phyloP scores from a whole-genome alignment of 2,888 invertebrate genomes.

The Mesochorus sp. region DNA sequence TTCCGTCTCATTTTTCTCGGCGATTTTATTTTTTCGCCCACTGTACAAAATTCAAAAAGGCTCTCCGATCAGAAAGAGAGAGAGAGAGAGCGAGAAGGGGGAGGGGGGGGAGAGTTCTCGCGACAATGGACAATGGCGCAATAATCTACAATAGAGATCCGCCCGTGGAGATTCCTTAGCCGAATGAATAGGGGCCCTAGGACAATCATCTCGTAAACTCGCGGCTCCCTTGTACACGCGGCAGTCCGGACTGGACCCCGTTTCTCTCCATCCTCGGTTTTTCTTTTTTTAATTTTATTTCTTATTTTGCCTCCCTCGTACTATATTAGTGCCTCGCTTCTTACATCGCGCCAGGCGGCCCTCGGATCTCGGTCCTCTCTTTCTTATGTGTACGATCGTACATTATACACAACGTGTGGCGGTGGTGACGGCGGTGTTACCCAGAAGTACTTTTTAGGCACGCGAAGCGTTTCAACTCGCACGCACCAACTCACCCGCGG shows the following conservation, averaged over 20 bases:
- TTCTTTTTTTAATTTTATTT: constrained; percentile 62
- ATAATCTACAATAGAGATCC: constrained; percentile 78
- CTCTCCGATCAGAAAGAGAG: constrained; percentile 35
- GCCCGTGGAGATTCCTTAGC: constrained; percentile 72
- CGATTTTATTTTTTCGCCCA: not conserved
- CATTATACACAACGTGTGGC: constrained; percentile 12
- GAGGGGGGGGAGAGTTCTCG: no score
- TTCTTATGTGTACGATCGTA: constrained; percentile 17
- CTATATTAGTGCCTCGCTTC: constrained; percentile 34
- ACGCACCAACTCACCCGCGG: not conserved
- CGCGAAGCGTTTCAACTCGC: not conserved
- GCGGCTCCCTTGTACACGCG: constrained; percentile 59
- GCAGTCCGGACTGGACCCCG: constrained; percentile 31
- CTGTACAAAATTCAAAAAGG: constrained; percentile 36
- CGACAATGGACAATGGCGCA: constrained; percentile 77
- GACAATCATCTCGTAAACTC: constrained; percentile 78
- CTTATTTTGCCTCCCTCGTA: constrained; percentile 57
- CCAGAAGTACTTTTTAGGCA: constrained; percentile 37
- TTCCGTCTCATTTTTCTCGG: not conserved
- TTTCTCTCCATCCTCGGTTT: constrained; percentile 12
- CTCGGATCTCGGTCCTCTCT: constrained; percentile 3
- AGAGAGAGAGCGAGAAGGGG: no score
- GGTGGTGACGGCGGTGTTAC: constrained; percentile 19
- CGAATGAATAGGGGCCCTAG: constrained; percentile 75
- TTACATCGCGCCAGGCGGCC: constrained; percentile 11